These are phyloP conservation scores for Stegostoma tigrinum DNA, from an alignment of 2,113 vertebrate species.

Conservation along the genomic window DNA sequence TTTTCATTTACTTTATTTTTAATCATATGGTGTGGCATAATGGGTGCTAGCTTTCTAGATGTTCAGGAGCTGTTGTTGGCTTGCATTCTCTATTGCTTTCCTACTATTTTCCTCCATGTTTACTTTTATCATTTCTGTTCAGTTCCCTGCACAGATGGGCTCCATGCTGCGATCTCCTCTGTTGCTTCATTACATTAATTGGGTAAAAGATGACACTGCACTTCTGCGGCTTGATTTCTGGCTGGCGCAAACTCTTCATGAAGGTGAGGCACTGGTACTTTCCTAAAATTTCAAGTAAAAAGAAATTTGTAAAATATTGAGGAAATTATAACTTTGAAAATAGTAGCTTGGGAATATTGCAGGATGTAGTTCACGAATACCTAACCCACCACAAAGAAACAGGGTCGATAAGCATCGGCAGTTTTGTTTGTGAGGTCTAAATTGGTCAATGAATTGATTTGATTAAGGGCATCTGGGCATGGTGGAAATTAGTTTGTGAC, in stretches of 20 bases:
- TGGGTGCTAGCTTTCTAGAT: background rate
- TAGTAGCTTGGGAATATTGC: background rate
- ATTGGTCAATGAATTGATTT: background rate
- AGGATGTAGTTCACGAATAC: background rate
- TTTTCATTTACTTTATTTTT: background rate
- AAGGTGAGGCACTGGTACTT: conserved; percentile 64
- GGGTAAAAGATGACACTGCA: conserved; percentile 73
- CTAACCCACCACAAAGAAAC: background rate
- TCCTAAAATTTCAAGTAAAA: background rate
- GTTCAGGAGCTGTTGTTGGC: conserved; percentile 44
- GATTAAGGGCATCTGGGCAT: too few relatives aligned
- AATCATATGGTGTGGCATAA: background rate
- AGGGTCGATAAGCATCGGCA: background rate
- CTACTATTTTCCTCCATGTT: background rate
- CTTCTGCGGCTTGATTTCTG: conserved; percentile 81
- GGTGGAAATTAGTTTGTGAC: background rate
- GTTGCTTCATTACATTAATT: conserved; percentile 82
- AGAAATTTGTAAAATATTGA: background rate
- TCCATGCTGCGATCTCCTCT: conserved; percentile 74
- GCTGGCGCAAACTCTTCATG: conserved; percentile 75
- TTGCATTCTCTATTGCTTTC: conserved; percentile 33
- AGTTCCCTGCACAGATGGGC: conserved; percentile 90
- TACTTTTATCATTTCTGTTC: conserved; percentile 42
- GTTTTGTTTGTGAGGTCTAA: background rate
- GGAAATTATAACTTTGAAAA: background rate